Evolutionary conservation across 2,113 vertebrate species (phyloP).

Genomic region (Potamarius usumacintae): DNA sequence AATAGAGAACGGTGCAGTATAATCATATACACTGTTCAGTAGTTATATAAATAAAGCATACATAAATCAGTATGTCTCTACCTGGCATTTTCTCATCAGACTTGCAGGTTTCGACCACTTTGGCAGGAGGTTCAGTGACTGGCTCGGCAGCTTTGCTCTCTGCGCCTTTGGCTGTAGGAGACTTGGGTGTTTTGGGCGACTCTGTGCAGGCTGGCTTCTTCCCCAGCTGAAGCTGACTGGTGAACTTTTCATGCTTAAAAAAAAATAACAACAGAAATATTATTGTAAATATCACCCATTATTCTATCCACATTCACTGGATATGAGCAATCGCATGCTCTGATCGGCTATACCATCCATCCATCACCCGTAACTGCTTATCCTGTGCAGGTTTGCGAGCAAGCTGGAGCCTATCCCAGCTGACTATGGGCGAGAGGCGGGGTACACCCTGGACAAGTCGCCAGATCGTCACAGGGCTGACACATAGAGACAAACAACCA

Average conservation of each 20-base stretch:
- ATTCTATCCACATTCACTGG: too few species aligned
- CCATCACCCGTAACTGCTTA: too few species aligned
- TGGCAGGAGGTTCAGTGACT: constrained; percentile 69
- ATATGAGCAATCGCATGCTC: too few species aligned
- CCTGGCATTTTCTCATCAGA: constrained; percentile 84
- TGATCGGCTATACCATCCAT: too few species aligned
- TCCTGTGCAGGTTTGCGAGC: too few species aligned
- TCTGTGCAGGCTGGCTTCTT: constrained; percentile 84
- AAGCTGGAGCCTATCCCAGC: too few species aligned
- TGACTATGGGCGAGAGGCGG: too few species aligned
- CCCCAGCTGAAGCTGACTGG: constrained; percentile 91
- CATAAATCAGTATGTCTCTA: constrained; percentile 57
- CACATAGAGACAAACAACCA: too few species aligned
- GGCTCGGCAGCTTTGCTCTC: constrained; percentile 72
- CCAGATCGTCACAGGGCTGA: too few species aligned
- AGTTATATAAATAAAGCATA: background rate
- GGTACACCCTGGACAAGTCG: too few species aligned
- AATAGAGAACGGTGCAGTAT: background rate
- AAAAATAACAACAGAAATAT: background rate
- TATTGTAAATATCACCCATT: background rate
- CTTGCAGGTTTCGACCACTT: constrained; percentile 77
- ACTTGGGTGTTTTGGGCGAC: constrained; percentile 76
- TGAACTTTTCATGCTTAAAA: constrained; percentile 95
- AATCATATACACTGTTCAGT: background rate
- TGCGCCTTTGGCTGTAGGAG: constrained; percentile 67